A percentile compares a stretch with the other conserved stretches of the same genome.
Conservation (phyloP, 37 sponge, comb jelly and placozoan species). For the Chondrilla cf. caribensis region DNA sequence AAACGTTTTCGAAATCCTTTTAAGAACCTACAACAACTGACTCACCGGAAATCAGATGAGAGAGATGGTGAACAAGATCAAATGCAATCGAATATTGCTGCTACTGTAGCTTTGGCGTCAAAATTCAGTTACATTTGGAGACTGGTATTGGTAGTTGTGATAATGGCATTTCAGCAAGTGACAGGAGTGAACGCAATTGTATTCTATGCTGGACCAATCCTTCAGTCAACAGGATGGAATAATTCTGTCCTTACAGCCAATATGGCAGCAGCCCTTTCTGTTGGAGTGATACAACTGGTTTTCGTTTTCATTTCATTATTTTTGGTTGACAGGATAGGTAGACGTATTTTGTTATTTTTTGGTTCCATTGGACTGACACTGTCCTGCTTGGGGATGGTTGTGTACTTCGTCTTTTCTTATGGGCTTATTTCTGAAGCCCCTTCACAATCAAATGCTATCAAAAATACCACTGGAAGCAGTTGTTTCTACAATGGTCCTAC, state of each 20-base stretch:
- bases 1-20: conserved; percentile 43
- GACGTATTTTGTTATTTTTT: conserved; percentile 29
- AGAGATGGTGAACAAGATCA: background rate
- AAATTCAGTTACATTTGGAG: background rate
- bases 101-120: no score
- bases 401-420: conserved; percentile 10
- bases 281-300: conserved; percentile 20
- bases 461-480: background rate
- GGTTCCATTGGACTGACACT: conserved; percentile 5
- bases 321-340: conserved; percentile 41
- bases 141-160: conserved; percentile 8
- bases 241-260: background rate
- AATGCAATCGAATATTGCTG: background rate
- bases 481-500: background rate
- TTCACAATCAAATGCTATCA: conserved; percentile 32
- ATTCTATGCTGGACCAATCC: conserved; percentile 26
- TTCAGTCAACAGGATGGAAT: background rate
- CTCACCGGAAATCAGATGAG: background rate
- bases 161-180: conserved; percentile 57
- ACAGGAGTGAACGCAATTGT: conserved; percentile 33
- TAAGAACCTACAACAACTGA: background rate
- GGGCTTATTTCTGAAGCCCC: conserved; percentile 5
- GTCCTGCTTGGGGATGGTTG: background rate
- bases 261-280: background rate
- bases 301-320: conserved; percentile 2